Percentiles rank a stretch among this genome's conserved stretches.
Conservation (phyloP, 2,888 invertebrate genomes). For the Hetaerina titia region DNA sequence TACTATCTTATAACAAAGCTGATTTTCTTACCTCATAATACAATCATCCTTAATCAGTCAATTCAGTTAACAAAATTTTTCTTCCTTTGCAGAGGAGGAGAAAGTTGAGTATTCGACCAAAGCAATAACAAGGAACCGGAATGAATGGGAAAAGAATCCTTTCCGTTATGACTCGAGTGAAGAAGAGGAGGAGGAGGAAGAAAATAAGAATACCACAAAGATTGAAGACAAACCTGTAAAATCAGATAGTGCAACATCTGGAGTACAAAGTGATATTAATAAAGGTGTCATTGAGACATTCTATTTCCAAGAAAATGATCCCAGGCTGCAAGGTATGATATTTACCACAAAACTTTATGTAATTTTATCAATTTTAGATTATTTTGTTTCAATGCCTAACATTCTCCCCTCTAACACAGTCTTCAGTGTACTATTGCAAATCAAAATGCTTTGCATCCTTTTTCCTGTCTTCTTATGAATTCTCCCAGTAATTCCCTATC, state of each 20-base stretch:
- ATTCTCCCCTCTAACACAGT: not conserved
- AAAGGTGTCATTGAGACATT: not conserved
- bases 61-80: not conserved
- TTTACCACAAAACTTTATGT: not conserved
- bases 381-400: not conserved
- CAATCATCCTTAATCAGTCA: not conserved
- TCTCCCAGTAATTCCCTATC: too few species aligned
- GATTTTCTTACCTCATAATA: too few species aligned
- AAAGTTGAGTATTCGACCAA: not conserved
- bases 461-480: too few species aligned
- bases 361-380: not conserved
- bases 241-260: not conserved
- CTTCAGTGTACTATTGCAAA: too few species aligned
- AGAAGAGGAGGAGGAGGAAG: slow-evolving; percentile 15
- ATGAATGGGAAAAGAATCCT: slow-evolving; percentile 53
- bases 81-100: slow-evolving; percentile 12
- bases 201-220: not conserved
- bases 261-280: not conserved
- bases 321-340: slow-evolving; percentile 41
- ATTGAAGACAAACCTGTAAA: not conserved
- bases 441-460: too few species aligned
- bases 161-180: slow-evolving; percentile 51
- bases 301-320: slow-evolving; percentile 26
- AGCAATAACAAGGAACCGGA: not conserved
- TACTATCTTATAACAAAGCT: too few species aligned